Conservation (phyloP, 2,113 vertebrate genomes). For the Reinhardtius hippoglossoides region DNA sequence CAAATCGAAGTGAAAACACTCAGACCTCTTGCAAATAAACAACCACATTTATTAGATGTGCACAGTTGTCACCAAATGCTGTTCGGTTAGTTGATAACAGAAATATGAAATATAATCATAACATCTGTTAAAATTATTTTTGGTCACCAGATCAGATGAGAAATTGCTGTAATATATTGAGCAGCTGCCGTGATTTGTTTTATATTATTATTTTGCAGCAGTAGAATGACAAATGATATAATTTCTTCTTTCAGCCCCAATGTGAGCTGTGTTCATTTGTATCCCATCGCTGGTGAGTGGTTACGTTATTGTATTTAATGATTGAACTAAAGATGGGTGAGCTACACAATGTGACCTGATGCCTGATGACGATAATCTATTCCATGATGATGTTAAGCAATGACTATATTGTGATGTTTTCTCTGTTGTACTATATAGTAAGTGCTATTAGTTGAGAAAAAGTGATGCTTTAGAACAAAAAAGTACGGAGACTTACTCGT, state of each 20-base stretch:
- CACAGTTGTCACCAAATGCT: no score
- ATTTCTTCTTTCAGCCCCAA: slow-evolving; percentile 9
- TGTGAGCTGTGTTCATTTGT: neutral
- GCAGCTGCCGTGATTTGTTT: no score
- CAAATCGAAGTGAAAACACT: neutral
- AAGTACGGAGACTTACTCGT: slow-evolving; percentile 86
- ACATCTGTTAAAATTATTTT: no score
- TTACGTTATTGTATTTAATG: neutral
- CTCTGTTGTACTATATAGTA: neutral
- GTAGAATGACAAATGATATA: no score
- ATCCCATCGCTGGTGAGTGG: neutral
- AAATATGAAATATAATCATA: no score
- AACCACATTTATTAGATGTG: no score
- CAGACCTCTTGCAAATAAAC: neutral
- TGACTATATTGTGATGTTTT: neutral
- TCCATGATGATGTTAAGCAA: slow-evolving; percentile 11
- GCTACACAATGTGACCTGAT: slow-evolving; percentile 5
- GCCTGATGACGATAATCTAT: slow-evolving; percentile 4
- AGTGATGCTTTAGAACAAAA: slow-evolving; percentile 11
- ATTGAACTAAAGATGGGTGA: neutral
- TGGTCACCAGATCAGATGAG: no score
- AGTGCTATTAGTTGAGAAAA: neutral
- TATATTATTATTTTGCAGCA: no score
- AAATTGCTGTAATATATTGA: no score
- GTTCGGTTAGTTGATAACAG: no score